Conservation (phyloP, 2,113 vertebrate species). For the Toxostoma redivivum region DNA sequence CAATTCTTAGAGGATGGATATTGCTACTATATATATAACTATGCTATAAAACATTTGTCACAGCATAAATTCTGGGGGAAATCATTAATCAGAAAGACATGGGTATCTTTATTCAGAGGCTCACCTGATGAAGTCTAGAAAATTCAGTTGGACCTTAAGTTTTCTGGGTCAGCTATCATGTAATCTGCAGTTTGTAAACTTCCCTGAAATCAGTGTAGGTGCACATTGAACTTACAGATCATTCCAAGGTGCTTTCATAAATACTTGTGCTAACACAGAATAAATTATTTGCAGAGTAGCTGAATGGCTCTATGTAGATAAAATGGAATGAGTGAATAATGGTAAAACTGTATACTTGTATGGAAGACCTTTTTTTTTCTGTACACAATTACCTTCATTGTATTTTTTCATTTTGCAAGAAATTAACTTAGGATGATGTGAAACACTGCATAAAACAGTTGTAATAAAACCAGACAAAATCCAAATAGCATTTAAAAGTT, state of each 20-base stretch:
- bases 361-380: background rate
- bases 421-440: background rate
- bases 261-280: background rate
- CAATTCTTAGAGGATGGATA: background rate
- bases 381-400: background rate
- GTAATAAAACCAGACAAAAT: background rate
- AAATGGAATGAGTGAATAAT: background rate
- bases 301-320: background rate
- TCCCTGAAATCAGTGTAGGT: background rate
- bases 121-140: background rate
- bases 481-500: rapidly evolving
- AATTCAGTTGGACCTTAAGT: background rate
- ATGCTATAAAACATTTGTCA: background rate
- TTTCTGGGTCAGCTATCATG: background rate
- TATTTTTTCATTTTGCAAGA: background rate
- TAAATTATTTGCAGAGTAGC: background rate
- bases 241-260: background rate
- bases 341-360: background rate
- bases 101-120: background rate
- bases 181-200: background rate
- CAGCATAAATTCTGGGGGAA: background rate
- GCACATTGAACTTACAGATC: background rate
- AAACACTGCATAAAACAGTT: background rate
- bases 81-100: background rate
- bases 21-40: background rate